A percentile compares a stretch with the other conserved stretches of the same genome.
phyloP scores from a whole-genome alignment of 2,888 invertebrate species.

The Azorinus chamasolen region DNA sequence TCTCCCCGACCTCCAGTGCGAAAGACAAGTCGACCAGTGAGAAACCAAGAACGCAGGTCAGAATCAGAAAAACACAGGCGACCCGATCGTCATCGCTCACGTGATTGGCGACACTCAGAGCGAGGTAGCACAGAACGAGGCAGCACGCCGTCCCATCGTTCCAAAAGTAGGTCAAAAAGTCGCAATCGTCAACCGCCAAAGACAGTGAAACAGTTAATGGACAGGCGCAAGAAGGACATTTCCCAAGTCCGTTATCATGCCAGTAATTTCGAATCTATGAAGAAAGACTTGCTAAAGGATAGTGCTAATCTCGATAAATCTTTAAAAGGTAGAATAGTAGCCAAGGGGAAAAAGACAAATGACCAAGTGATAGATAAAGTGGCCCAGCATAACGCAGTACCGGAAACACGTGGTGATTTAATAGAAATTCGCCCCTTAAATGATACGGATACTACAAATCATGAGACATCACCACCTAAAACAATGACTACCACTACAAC shows the following conservation, averaged over 20 bases:
- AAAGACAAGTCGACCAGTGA: too few relatives aligned
- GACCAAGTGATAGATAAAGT: background rate
- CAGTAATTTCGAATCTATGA: conserved; percentile 50
- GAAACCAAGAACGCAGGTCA: too few relatives aligned
- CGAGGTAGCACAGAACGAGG: too few relatives aligned
- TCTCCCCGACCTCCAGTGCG: too few relatives aligned
- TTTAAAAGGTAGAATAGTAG: background rate
- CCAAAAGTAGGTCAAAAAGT: too few relatives aligned
- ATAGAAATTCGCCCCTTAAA: background rate
- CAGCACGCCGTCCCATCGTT: too few relatives aligned
- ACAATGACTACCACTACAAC: background rate
- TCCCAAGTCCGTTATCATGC: conserved; percentile 23
- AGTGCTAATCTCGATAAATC: conserved; percentile 29
- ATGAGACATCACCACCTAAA: background rate
- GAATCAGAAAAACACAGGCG: too few relatives aligned
- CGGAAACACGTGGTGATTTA: background rate
- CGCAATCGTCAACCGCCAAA: conserved; percentile 11
- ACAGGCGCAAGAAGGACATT: background rate
- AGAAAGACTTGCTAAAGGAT: conserved; percentile 50
- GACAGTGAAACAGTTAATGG: conserved; percentile 53
- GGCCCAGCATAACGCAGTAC: background rate
- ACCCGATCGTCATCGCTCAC: too few relatives aligned
- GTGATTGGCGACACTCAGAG: too few relatives aligned
- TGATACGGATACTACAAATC: background rate
- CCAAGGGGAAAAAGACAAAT: background rate